A percentile compares a stretch with the other conserved stretches of the same genome.
phyloP scores from a whole-genome alignment of 2,797 vertebrate species.

The Pelobates cultripes region DNA sequence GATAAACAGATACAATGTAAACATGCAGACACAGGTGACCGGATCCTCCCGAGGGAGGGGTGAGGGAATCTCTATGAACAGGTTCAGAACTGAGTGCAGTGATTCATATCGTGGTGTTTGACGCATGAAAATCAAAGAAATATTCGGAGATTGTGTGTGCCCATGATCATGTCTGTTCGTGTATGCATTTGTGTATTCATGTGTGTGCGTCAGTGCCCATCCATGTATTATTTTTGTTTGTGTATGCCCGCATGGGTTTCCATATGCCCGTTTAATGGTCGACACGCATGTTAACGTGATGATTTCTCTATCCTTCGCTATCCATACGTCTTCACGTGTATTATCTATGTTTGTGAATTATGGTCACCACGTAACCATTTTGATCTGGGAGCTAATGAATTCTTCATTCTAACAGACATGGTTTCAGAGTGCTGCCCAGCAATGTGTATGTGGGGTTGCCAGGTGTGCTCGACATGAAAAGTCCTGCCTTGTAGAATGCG shows the following conservation, averaged over 20 bases:
- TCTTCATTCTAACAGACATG: too few species aligned
- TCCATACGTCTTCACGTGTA: too few species aligned
- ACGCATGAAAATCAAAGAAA: background rate
- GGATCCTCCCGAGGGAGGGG: constrained; percentile 11
- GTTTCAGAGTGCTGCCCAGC: too few species aligned
- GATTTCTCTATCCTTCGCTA: too few species aligned
- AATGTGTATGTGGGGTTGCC: too few species aligned
- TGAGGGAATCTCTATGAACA: constrained; percentile 6
- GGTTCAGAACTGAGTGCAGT: constrained; percentile 3
- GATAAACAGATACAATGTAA: background rate
- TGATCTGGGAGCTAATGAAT: too few species aligned
- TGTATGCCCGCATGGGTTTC: constrained; percentile 17
- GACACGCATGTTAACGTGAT: too few species aligned
- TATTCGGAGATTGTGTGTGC: background rate
- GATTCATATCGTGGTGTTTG: constrained; percentile 7
- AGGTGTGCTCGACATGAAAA: too few species aligned
- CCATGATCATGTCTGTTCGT: constrained; percentile 9
- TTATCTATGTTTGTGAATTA: too few species aligned
- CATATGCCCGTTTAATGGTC: too few species aligned
- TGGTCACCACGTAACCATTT: too few species aligned
- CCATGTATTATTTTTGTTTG: background rate
- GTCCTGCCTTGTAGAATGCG: too few species aligned
- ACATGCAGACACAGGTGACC: constrained; percentile 13
- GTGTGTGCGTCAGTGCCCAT: background rate
- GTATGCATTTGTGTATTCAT: constrained; percentile 15